A percentile compares a stretch with the other conserved stretches of the same genome.
Evolutionary conservation across 2,888 invertebrate genomes (phyloP).

Genomic region (Tetramorium bicarinatum): DNA sequence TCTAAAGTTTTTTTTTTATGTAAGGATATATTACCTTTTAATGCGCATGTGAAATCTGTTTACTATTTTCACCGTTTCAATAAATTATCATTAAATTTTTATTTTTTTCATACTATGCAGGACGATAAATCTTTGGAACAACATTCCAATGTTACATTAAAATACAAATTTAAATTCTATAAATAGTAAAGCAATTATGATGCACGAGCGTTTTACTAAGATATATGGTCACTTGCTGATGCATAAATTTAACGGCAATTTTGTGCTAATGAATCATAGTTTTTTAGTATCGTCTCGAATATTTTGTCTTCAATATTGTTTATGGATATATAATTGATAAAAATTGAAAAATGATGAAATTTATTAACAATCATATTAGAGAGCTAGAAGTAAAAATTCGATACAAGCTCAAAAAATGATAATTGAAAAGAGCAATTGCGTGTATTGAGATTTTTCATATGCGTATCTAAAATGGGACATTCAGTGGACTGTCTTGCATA

Average conservation of each 20-base stretch:
- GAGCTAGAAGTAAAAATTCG: not conserved
- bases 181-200: constrained; percentile 26
- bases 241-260: constrained; percentile 13
- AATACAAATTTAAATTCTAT: constrained; percentile 19
- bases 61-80: constrained; percentile 32
- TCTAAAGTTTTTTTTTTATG: not conserved
- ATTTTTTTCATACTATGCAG: not conserved
- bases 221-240: not conserved
- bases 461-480: constrained; percentile 17
- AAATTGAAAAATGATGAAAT: not conserved
- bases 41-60: constrained; percentile 28
- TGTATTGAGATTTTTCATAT: not conserved
- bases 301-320: not conserved
- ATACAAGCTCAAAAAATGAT: not conserved
- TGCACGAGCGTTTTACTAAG: not conserved
- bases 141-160: not conserved
- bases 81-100: constrained; percentile 56
- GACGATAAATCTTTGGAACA: constrained; percentile 45
- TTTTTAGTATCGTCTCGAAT: not conserved
- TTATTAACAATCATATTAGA: not conserved
- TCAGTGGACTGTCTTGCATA: constrained; percentile 23
- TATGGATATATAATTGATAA: not conserved
- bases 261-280: not conserved
- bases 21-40: constrained; percentile 12
- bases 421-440: not conserved